Evolutionary conservation across 2,113 vertebrate species (phyloP).

Genomic region (Passerina amoena): DNA sequence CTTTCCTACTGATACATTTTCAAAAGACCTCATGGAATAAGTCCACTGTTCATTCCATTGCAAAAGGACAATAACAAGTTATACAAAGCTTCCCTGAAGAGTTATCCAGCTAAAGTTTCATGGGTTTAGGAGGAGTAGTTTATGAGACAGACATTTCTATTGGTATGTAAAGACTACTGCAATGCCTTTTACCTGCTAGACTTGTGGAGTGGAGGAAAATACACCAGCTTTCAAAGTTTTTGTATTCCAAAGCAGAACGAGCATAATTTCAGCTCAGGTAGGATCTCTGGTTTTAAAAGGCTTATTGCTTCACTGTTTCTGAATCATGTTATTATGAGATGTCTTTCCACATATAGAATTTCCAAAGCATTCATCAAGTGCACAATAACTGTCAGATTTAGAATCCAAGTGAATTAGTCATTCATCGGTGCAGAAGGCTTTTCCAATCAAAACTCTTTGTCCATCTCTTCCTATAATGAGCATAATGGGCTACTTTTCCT

Average conservation of each 20-base stretch:
- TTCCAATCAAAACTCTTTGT: constrained; percentile 63
- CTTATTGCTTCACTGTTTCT: not conserved
- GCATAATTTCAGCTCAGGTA: not conserved
- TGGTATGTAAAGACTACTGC: not conserved
- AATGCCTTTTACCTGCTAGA: not conserved
- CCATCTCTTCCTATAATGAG: not conserved
- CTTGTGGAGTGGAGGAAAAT: not conserved
- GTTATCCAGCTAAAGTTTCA: not conserved
- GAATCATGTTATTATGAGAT: not conserved
- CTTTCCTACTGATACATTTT: not conserved
- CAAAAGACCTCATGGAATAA: not conserved
- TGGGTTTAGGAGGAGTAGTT: not conserved
- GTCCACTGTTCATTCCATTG: not conserved
- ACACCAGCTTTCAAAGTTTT: not conserved
- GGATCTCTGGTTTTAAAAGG: not conserved
- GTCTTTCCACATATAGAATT: constrained; percentile 11
- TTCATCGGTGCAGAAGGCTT: constrained; percentile 9
- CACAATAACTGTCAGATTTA: constrained; percentile 27
- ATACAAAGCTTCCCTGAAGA: not conserved
- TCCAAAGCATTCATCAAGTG: constrained; percentile 18
- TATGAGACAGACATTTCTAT: not conserved
- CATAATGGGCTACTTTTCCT: not conserved
- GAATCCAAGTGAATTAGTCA: not conserved
- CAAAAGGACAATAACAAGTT: not conserved
- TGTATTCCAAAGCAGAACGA: not conserved